Evolutionary conservation across 1,140 invertebrate species (phyloP).

Genomic region (Brachystomella parvula): DNA sequence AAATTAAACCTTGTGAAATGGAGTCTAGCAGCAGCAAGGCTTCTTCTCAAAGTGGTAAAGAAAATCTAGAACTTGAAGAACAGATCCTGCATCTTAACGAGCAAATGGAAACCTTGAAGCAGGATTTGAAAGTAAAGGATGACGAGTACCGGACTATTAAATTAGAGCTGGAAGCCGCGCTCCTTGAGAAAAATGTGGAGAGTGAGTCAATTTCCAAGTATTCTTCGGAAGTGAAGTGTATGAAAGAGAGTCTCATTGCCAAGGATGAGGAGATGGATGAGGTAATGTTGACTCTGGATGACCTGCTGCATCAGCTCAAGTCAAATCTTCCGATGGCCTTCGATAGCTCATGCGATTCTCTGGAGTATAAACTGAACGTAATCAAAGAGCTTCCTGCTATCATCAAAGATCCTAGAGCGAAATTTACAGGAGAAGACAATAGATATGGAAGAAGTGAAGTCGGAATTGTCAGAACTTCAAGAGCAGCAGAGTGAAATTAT

Average conservation of each 20-base stretch:
- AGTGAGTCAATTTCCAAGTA: background rate
- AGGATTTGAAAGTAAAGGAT: background rate
- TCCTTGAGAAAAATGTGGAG: background rate
- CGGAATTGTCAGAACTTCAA: background rate
- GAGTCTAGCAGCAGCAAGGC: conserved; percentile 4
- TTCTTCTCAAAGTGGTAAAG: conserved; percentile 12
- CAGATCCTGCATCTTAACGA: background rate
- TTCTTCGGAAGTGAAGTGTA: background rate
- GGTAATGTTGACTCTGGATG: background rate
- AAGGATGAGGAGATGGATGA: background rate
- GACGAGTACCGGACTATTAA: background rate
- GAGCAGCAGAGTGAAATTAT: background rate
- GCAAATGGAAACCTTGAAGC: background rate
- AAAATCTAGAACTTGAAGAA: conserved; percentile 5
- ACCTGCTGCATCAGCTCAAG: background rate
- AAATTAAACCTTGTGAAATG: background rate
- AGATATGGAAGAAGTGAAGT: background rate
- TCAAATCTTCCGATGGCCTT: background rate
- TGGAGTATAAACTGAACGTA: background rate
- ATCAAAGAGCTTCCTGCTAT: background rate
- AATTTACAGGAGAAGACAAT: background rate
- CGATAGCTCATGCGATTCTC: background rate
- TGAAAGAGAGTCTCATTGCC: background rate
- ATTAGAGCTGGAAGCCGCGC: background rate
- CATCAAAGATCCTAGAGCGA: background rate